A percentile compares a stretch with the other conserved stretches of the same genome.
Evolutionary conservation across 35 echinoderm and acorn worm genomes (phyloP).

Genomic region (Apostichopus parvimensis): DNA sequence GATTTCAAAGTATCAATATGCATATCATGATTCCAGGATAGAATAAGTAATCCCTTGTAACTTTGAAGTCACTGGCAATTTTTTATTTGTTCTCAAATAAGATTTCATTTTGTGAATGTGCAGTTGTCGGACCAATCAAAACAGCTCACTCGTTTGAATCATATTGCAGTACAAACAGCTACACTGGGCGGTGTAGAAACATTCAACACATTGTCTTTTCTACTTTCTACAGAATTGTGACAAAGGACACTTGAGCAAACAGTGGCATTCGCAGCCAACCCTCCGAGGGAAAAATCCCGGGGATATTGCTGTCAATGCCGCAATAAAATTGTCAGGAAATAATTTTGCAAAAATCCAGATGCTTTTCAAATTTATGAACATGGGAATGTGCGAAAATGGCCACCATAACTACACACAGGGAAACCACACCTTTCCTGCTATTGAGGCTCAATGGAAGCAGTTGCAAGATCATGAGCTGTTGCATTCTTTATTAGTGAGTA

Average conservation of each 20-base stretch:
- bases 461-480: background rate
- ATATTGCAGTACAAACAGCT: no score
- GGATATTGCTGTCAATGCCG: background rate
- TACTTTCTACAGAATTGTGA: background rate
- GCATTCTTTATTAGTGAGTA: constrained; percentile 1
- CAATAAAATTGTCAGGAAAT: constrained; percentile 18
- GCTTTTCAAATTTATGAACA: constrained; percentile 36
- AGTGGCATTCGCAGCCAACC: constrained; percentile 20
- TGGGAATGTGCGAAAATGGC: background rate
- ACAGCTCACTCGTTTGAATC: no score
- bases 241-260: constrained; percentile 23
- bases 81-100: no score
- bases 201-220: background rate
- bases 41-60: no score
- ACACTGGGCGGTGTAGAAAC: background rate
- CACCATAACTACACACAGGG: background rate
- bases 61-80: no score
- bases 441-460: background rate
- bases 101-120: no score
- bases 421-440: background rate
- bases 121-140: no score
- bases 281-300: background rate
- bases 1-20: no score
- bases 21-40: no score
- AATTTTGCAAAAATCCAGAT: background rate